Percentiles rank a stretch among this genome's conserved stretches.
phyloP scores from a whole-genome alignment of 2,113 vertebrate genomes.

The Onychorhynchus coronatus region DNA sequence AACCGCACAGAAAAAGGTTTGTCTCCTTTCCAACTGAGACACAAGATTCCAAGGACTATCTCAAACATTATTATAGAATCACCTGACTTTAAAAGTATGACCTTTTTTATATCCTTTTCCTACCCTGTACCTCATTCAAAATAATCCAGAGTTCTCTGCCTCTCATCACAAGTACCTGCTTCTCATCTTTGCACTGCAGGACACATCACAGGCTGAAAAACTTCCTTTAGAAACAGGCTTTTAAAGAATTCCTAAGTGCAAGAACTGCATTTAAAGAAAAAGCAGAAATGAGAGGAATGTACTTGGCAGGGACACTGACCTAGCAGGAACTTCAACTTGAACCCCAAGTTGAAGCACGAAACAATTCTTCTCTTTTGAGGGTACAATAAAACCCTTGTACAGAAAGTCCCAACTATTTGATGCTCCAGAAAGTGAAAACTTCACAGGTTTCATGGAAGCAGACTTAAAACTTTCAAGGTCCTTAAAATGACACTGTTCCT shows the following conservation, averaged over 20 bases:
- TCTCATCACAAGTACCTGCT: conserved; percentile 13
- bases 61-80: not conserved
- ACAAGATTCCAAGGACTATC: not conserved
- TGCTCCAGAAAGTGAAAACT: conserved; percentile 25
- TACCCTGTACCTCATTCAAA: not conserved
- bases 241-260: conserved; percentile 40
- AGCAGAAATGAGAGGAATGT: conserved; percentile 35
- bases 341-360: conserved; percentile 28
- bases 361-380: conserved; percentile 19
- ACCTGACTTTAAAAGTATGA: not conserved
- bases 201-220: conserved; percentile 32
- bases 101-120: not conserved
- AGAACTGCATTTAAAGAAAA: conserved; percentile 42
- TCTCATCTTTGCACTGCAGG: conserved; percentile 39
- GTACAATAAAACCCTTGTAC: not conserved
- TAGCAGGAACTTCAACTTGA: conserved; percentile 43
- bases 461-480: not conserved
- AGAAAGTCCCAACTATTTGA: conserved; percentile 21
- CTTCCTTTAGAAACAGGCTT: conserved; percentile 22
- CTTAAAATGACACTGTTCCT: not conserved
- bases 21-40: not conserved
- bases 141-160: not conserved
- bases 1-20: not conserved
- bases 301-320: conserved; percentile 56
- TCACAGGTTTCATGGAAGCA: conserved; percentile 2